Base-by-base conservation (phyloP, 1,140 invertebrate genomes). In the Bacillus rossius region DNA sequence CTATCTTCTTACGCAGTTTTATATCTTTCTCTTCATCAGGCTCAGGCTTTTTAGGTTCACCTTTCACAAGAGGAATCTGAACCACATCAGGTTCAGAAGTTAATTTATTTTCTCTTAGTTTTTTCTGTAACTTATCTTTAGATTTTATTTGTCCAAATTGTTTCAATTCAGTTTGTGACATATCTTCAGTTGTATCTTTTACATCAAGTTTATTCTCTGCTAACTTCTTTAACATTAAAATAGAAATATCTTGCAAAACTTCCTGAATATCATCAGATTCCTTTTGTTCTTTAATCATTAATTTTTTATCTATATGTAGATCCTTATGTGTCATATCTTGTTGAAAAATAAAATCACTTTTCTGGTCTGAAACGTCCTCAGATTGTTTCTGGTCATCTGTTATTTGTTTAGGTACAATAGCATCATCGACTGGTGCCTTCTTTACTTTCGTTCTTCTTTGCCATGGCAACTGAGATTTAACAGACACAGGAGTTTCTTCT, bases 131-230 rank as follows among this genome's bases (percentile, higher is more conserved):
- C n/a, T n/a, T n/a, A n/a, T n/a, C n/a, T n/a, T n/a, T n/a, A n/a
- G n/a, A n/a, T n/a, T 16, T 16, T 48, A n/a, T 23, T 57, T 67
- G 61, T 8, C 67, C 51, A 40, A 60, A 37, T 50, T 69, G 70
- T 52, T 64, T 64, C 5, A 59, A 47, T 40, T 13, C 38, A 13
- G 38, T 40, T 40, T 40, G 13, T 13, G 38, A n/a, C n/a, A n/a
- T n/a, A n/a, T n/a, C n/a, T n/a, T n/a, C n/a, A 40, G 38, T 13
- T 40, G 13, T n/a, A 13, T 45, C 43, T 25, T 13, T 45, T 5
- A 45, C 43, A 45, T 8, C 13, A 20, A 19, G 4, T 45, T 3
- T 34, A 10, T 7, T 34, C 10, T 10, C 29, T 34, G n/a, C n/a
- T n/a, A n/a, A n/a, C n/a, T n/a, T n/a, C n/a, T n/a, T n/a, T n/a